A percentile compares a stretch with the other conserved stretches of the same genome.
phyloP scores from a whole-genome alignment of 2,888 invertebrate genomes.

The Drosophila prostipennis region DNA sequence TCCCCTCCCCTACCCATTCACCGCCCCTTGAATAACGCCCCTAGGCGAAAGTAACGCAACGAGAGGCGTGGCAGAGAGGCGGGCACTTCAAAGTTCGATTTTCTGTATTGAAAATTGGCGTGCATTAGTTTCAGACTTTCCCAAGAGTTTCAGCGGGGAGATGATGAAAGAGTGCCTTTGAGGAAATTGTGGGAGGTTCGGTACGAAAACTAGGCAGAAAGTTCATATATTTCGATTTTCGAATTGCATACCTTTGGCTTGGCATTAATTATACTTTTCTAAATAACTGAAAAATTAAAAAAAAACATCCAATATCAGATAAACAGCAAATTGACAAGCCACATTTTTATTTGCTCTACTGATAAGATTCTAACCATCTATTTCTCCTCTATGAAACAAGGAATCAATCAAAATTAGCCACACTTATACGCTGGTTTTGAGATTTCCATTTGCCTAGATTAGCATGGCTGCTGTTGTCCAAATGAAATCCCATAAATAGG shows the following conservation, averaged over 20 bases:
- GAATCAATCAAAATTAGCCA: slow-evolving; percentile 3
- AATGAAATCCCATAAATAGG: slow-evolving; percentile 16
- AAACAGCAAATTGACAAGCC: too few species aligned
- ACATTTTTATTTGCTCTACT: too few species aligned
- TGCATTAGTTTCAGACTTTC: slow-evolving; percentile 57
- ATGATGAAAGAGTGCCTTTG: not conserved
- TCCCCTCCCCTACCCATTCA: too few species aligned
- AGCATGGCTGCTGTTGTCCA: slow-evolving; percentile 7
- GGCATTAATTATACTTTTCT: slow-evolving; percentile 25
- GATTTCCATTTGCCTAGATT: slow-evolving; percentile 19
- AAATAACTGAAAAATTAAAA: too few species aligned
- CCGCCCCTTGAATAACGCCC: slow-evolving; percentile 5
- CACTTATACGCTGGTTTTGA: not conserved
- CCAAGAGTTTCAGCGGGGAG: not conserved
- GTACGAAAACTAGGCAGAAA: not conserved
- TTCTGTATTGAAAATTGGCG: slow-evolving; percentile 74
- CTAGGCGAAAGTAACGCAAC: slow-evolving; percentile 14
- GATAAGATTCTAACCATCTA: too few species aligned
- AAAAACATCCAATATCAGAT: too few species aligned
- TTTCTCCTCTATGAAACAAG: not conserved
- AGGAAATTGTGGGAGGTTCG: not conserved
- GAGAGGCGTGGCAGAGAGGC: slow-evolving; percentile 46
- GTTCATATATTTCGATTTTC: not conserved
- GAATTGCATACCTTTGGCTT: slow-evolving; percentile 23
- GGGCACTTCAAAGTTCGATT: slow-evolving; percentile 74